phyloP scores from a whole-genome alignment of 2,113 vertebrate genomes.

The Mesembrinibis cayennensis region DNA sequence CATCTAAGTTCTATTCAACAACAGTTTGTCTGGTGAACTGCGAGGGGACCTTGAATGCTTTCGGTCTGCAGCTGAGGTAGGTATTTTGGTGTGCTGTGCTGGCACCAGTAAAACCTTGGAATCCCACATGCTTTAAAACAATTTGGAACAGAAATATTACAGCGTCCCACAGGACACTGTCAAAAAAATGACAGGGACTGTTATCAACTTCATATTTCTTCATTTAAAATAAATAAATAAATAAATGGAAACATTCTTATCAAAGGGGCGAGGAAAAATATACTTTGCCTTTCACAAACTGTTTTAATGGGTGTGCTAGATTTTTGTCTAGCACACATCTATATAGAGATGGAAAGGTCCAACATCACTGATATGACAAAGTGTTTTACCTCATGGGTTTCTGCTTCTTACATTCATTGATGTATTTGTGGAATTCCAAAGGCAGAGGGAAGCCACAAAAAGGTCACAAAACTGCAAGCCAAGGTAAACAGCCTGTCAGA shows the following conservation, averaged over 20 bases:
- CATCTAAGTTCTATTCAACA: neutral
- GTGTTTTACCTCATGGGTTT: neutral
- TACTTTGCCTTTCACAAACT: neutral
- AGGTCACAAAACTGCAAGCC: neutral
- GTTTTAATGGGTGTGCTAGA: neutral
- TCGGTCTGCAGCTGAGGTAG: neutral
- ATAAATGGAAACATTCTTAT: neutral
- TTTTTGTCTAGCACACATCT: neutral
- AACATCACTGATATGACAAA: neutral
- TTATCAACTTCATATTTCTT: neutral
- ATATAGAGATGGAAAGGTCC: neutral
- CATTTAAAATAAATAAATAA: neutral
- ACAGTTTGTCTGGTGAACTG: neutral
- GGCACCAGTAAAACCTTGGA: neutral
- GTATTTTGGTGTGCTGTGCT: neutral
- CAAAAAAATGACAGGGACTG: neutral
- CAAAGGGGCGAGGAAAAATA: neutral
- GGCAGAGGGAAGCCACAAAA: neutral
- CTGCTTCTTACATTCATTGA: neutral
- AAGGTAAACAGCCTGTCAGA: conserved; percentile 24
- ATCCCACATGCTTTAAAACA: neutral
- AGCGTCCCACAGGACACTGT: neutral
- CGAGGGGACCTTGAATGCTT: neutral
- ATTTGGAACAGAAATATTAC: neutral
- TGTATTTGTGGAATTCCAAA: neutral